A percentile compares a stretch with the other conserved stretches of the same genome.
phyloP scores from a whole-genome alignment of 1,140 invertebrate genomes.

The Thrips palmi region DNA sequence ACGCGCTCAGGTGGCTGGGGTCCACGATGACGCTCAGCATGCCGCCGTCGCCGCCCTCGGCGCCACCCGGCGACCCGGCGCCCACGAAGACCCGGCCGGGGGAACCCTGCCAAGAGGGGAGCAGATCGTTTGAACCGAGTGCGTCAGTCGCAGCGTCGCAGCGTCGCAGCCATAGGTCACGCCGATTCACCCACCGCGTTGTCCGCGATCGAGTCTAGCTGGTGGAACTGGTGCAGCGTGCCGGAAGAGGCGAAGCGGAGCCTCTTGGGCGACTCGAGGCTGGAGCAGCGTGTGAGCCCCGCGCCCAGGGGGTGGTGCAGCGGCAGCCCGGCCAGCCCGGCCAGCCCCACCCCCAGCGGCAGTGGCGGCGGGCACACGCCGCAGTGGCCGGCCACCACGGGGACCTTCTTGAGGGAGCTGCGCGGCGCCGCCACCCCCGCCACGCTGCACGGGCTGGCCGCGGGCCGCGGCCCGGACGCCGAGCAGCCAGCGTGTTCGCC shows the following conservation, averaged over 20 bases:
- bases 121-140: not conserved
- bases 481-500: not conserved
- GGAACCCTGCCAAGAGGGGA: not conserved
- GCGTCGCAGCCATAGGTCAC: not conserved
- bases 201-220: not conserved
- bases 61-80: not conserved
- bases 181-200: not conserved
- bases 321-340: too few relatives aligned
- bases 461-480: not conserved
- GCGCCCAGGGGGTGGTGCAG: too few relatives aligned
- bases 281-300: conserved; percentile 40
- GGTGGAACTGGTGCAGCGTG: conserved; percentile 39
- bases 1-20: conserved; percentile 29
- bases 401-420: conserved; percentile 7
- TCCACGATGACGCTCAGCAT: conserved; percentile 29
- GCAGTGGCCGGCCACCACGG: not conserved
- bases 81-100: conserved; percentile 1
- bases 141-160: not conserved
- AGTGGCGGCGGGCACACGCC: not conserved
- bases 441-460: not conserved
- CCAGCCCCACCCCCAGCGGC: too few relatives aligned
- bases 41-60: conserved; percentile 29
- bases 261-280: conserved; percentile 61
- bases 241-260: conserved; percentile 53
- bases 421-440: conserved; percentile 5